phyloP scores from a whole-genome alignment of 2,888 invertebrate genomes.

The Lucinisca nassula region DNA sequence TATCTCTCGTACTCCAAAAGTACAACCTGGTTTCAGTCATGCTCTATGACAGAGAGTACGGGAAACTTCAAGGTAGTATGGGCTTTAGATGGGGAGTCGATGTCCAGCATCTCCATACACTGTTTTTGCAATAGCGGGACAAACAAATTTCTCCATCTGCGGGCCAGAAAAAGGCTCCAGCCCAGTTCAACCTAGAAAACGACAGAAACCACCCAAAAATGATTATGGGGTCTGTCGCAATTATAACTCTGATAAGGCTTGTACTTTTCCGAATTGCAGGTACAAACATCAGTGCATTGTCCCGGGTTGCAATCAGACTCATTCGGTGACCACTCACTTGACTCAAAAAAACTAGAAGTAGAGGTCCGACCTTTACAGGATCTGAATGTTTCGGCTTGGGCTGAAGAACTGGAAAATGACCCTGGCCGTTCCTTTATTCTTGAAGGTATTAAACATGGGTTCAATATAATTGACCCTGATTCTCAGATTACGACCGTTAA shows the following conservation, averaged over 20 bases:
- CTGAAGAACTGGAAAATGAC: neutral
- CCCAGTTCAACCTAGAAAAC: neutral
- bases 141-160: neutral
- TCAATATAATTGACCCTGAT: too few species aligned
- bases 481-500: too few species aligned
- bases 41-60: neutral
- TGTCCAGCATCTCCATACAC: neutral
- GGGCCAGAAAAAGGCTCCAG: neutral
- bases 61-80: neutral
- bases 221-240: neutral
- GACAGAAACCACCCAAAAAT: neutral
- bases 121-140: neutral
- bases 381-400: neutral
- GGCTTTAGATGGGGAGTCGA: neutral
- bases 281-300: conserved; percentile 19
- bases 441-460: too few species aligned
- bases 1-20: neutral
- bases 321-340: neutral
- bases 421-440: neutral
- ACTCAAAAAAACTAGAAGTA: neutral
- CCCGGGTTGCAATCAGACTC: conserved; percentile 16
- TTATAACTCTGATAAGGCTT: conserved; percentile 12
- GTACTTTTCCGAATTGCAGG: neutral
- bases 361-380: neutral
- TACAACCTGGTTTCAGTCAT: neutral